Conservation (phyloP, 2,888 invertebrate genomes). For the Incurvaria masculella region DNA sequence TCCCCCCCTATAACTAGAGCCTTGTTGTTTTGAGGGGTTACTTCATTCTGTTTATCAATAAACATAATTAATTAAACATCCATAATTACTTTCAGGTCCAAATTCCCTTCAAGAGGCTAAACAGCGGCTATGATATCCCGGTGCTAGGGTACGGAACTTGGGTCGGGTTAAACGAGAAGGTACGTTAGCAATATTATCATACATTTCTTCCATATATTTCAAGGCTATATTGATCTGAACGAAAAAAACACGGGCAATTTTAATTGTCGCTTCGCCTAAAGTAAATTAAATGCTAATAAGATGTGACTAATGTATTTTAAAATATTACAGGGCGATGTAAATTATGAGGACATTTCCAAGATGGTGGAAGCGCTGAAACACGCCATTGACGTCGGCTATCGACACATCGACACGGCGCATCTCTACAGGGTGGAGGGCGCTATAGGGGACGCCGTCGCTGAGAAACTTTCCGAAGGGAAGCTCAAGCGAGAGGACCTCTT, state of each 20-base stretch:
- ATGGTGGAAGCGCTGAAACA: constrained; percentile 60
- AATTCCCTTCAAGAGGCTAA: constrained; percentile 33
- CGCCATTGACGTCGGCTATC: constrained; percentile 74
- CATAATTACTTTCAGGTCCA: constrained; percentile 35
- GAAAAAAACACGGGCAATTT: not conserved
- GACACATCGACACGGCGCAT: constrained; percentile 72
- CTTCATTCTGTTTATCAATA: too few relatives aligned
- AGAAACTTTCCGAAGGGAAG: constrained; percentile 62
- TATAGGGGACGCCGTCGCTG: constrained; percentile 61
- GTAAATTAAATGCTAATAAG: too few relatives aligned
- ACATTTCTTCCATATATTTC: not conserved
- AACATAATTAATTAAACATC: too few relatives aligned
- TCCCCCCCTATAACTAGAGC: too few relatives aligned
- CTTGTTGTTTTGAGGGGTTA: too few relatives aligned
- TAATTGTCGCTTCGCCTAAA: too few relatives aligned
- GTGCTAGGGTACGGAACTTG: constrained; percentile 39
- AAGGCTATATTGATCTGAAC: too few relatives aligned
- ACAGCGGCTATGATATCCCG: constrained; percentile 33
- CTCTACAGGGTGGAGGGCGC: constrained; percentile 70
- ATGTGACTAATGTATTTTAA: too few relatives aligned
- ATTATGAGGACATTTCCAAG: constrained; percentile 23
- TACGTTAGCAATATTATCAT: too few relatives aligned
- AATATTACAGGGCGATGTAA: constrained; percentile 26
- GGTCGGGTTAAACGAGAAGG: constrained; percentile 30
- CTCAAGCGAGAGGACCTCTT: constrained; percentile 68